Base-by-base conservation (phyloP, 2,888 invertebrate genomes). In the Amphipyra berbera region DNA sequence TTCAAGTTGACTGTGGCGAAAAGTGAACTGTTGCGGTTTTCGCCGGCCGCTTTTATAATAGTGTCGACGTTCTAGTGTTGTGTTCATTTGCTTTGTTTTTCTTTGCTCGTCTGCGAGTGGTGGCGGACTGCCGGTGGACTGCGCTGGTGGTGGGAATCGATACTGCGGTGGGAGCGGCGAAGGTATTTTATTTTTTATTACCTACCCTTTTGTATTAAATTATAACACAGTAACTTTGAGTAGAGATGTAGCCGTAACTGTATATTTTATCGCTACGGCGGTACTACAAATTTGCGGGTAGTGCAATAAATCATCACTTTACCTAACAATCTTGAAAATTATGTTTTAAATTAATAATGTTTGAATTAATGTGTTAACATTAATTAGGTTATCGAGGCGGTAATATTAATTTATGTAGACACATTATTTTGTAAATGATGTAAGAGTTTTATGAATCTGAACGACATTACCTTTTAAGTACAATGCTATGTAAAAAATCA, bases 151-250 rank as follows among this genome's bases (percentile, higher is more conserved):
- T 89, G 76, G 84, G 82, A 92, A 94, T 94, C 94, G 89, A 94
- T 94, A 94, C 91, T 88, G 90, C 90, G 90, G 90, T 89, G 91
- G 92, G 92, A 94, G 92, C 91, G 91, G 87, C 90, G 78, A 91
- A 91, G 91, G 94, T 94, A 93, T 78, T 76, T 65, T 42, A 89
- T 80, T 82, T 84, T 88, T 85, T 83, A 84, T 76, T 76, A 75
- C 73, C 75, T 56, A n/a, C n/a, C n/a, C 21, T 71, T 68, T 79
- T 48, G 38, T 73, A 66, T 66, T 58, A 59, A 72, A 64, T 64
- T 58, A 61, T 52, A 47, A 55, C 38, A 48, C 13, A 21, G 37
- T 50, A 53, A 41, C 48, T 58, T 44, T 35, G 14, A 49, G 33
- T 48, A 41, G n/a, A 42, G 1, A 53, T 35, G 53, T 38, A 12